Evolutionary conservation across 2,888 invertebrate species (phyloP), one percentile per base, ranked within the genome.

Genomic region (Cerceris ruficornis): DNA sequence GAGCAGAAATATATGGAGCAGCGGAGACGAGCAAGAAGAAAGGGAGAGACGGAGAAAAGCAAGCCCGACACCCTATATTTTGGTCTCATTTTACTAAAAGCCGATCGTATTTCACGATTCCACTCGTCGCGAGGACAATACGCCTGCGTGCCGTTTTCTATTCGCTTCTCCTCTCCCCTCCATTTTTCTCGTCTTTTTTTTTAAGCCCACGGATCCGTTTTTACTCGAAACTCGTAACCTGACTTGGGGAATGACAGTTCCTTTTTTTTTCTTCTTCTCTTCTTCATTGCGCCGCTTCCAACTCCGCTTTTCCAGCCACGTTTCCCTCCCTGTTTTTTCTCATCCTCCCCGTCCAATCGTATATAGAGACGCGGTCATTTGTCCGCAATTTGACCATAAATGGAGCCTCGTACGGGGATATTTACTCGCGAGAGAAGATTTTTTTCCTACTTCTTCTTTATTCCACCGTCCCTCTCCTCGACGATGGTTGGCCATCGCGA

Each of bases 11-110:
- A 28, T 28, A 42, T 73, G 55, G 15, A 60, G 57, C 61, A 42
- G 73, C 28, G 59, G 57, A 46, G 57, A 50, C 2, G 28, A n/a
- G 11, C 60, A 46, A 39, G 66, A n/a, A 54, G 67, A 11, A 7
- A 15, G 7, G 9, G 64, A 60, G 60, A 60, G 61, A 50, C 57
- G 46, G 57, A 72, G 60, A 69, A 54, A 70, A 41, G 65, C 60
- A 64, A 52, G 52, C 54, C 59, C 84, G 86, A 89, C 89, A 89
- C 87, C 87, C 87, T 88, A 88, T 88, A 90, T 91, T 91, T 91
- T 88, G 85, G 88, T 90, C 89, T 91, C 90, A 88, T 91, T 91
- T 91, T 90, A 91, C 91, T 91, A 91, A 91, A 91, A 91, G 90
- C 90, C 85, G 91, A 91, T 91, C 91, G 87, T 91, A 90, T 91